Evolutionary conservation across 1,140 invertebrate genomes (phyloP), one percentile per base, ranked within the genome.

Genomic region (Maniola jurtina): DNA sequence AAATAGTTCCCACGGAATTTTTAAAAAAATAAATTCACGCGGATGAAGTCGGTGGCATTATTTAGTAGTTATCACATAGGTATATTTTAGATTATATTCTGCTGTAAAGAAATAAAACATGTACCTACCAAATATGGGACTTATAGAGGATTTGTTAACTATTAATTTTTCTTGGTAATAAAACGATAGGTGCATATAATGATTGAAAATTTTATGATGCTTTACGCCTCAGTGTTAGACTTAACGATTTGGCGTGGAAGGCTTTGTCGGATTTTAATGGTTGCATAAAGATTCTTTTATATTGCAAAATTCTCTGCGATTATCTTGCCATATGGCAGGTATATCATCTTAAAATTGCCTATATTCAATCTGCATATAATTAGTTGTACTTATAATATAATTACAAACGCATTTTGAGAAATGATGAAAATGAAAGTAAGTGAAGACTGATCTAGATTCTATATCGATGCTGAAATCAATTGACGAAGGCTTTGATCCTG

Each of bases 151-250:
- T 16, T 50, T 50, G 0, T 16, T 50, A 25, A 50, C 52, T 55
- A 55, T 34, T 8, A 55, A 34, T 34, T 55, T 55, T 55, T 34
- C 33, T 55, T 34, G 52, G 57, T 66, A 38, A 38, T 38, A 40
- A 57, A 57, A 40, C 6, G 55, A 40, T 38, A 38, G 7, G 36
- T 13, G 33, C 36, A 57, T 57, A 40, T 57, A 40, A 7, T 40
- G 55, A 40, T 57, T 57, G 55, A 1, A 40, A 5, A 52, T 40
- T 68, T 61, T 61, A 61, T 38, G 47, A 38, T 36, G 34, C 25
- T 61, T 61, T 61, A 50, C 59, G 59, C 25, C 45, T 50, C 33
- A 52, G 59, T 61, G 47, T 36, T 61, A 61, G 34, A 61, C 45
- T 52, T 38, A 33, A 61, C 47, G 34, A 61, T 50, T 57, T 14